Evolutionary conservation across 2,888 invertebrate genomes (phyloP), one percentile per base, ranked within the genome.

Genomic region (Caenorhabditis wallacei): DNA sequence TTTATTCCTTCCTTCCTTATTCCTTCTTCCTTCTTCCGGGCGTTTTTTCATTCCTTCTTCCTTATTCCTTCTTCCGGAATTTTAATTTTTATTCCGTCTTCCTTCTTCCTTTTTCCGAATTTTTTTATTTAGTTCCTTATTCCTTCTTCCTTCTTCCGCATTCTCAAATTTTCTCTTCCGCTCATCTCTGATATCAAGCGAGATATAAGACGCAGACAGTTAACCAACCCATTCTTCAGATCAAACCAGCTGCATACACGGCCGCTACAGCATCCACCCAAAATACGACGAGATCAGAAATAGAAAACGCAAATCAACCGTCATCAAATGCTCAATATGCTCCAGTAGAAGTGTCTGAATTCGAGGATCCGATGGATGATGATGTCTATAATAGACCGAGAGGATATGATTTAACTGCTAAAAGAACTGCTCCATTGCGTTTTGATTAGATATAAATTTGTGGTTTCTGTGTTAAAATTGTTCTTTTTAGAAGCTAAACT

Each of bases 261-360:
- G 59, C 18, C 1, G 30, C 43, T 1, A 59, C 70, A 13, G 53
- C 16, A 4, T 64, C 64, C n/a, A n/a, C n/a, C 30, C 16, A 20
- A 8, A 66, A 66, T 24, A 30, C 48, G 1, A 24, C 69, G 0
- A 68, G 61, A 40, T 76, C 76, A 10, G 76, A 76, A 43, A 16
- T 43, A 16, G 76, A 76, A 26, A 69, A 30, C 43, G 76, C 53
- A n/a, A 56, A 61, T n/a, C 66, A 37, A 40, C 59, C 68, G 22
- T 5, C 20, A 0, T 5, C 40, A 7, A 40, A 37, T n/a, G 53
- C 59, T n/a, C 51, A 69, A 16, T 59, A 37, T 54, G 24, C 53
- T 10, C 76, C 76, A 7, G 76, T 76, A 0, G 76, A 76, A 61
- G 76, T 76, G 0, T 76, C 76, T 0, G 76, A 76, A 24, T 69